phyloP scores from a whole-genome alignment of 2,113 vertebrate genomes.

The Coreoperca whiteheadi region DNA sequence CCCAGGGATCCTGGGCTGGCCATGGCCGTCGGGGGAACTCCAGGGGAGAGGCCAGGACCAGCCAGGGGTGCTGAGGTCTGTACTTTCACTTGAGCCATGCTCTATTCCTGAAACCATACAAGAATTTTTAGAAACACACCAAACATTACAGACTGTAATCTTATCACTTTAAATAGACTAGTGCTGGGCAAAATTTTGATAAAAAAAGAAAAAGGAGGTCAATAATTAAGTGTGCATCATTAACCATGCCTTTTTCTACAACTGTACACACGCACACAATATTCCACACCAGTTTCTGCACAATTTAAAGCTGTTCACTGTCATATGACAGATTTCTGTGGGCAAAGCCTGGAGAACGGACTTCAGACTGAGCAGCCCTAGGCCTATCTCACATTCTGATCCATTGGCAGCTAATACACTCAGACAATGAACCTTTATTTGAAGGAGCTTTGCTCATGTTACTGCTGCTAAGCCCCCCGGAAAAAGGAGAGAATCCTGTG shows the following conservation, averaged over 20 bases:
- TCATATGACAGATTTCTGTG: constrained; percentile 46
- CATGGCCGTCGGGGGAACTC: constrained; percentile 85
- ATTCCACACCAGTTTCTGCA: neutral
- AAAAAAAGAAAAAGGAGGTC: neutral
- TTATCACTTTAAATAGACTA: neutral
- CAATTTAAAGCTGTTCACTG: constrained; percentile 25
- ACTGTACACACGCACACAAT: neutral
- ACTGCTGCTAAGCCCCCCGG: constrained; percentile 61
- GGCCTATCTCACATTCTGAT: constrained; percentile 76
- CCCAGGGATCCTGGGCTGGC: constrained; percentile 87
- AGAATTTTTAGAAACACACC: neutral
- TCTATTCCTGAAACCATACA: constrained; percentile 83
- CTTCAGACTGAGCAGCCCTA: constrained; percentile 59
- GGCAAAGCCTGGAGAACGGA: constrained; percentile 37
- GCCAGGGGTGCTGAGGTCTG: constrained; percentile 89
- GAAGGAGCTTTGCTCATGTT: constrained; percentile 77
- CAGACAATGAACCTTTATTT: constrained; percentile 80
- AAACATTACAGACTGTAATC: neutral
- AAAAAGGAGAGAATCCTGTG: constrained; percentile 61
- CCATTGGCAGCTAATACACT: constrained; percentile 66
- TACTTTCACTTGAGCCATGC: constrained; percentile 96
- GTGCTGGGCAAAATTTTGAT: neutral
- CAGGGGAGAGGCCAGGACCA: constrained; percentile 88
- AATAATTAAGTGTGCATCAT: neutral
- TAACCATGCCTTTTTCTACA: neutral